Conservation (phyloP, 2,113 vertebrate species). For the Stegastes partitus region DNA sequence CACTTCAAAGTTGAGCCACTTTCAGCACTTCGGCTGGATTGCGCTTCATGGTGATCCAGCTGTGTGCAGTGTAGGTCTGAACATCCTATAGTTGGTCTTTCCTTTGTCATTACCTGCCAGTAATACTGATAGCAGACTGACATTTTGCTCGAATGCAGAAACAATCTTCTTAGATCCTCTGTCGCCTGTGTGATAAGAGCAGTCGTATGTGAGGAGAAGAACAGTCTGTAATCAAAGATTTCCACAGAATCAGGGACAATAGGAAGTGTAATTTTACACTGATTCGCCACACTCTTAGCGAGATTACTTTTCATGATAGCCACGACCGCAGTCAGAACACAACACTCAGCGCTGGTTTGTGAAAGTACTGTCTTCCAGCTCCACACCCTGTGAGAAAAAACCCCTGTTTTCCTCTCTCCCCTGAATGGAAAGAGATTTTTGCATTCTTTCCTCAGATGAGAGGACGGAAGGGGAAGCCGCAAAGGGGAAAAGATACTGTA, state of each 20-base stretch:
- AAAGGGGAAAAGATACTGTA: constrained; percentile 59
- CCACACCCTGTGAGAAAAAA: constrained; percentile 62
- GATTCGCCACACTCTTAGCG: constrained; percentile 31
- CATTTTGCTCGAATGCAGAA: not conserved
- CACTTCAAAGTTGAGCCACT: not conserved
- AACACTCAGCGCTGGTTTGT: constrained; percentile 2
- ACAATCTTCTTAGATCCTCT: constrained; percentile 3
- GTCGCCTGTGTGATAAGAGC: not conserved
- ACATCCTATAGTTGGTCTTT: not conserved
- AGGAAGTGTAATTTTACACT: constrained; percentile 28
- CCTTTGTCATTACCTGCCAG: constrained; percentile 21
- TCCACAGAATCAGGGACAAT: constrained; percentile 34
- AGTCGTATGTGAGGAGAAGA: not conserved
- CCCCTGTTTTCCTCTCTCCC: constrained; percentile 46
- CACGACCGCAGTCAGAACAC: constrained; percentile 11
- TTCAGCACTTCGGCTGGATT: constrained; percentile 1
- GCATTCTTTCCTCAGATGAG: constrained; percentile 64
- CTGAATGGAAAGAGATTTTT: constrained; percentile 59
- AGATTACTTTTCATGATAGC: constrained; percentile 30
- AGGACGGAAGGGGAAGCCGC: constrained; percentile 35
- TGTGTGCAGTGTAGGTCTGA: not conserved
- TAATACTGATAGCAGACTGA: not conserved
- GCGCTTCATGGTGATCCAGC: not conserved
- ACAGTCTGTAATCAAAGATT: constrained; percentile 43
- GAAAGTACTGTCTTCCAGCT: constrained; percentile 44